Conservation (phyloP, 2,888 invertebrate species). For the Nezara viridula region DNA sequence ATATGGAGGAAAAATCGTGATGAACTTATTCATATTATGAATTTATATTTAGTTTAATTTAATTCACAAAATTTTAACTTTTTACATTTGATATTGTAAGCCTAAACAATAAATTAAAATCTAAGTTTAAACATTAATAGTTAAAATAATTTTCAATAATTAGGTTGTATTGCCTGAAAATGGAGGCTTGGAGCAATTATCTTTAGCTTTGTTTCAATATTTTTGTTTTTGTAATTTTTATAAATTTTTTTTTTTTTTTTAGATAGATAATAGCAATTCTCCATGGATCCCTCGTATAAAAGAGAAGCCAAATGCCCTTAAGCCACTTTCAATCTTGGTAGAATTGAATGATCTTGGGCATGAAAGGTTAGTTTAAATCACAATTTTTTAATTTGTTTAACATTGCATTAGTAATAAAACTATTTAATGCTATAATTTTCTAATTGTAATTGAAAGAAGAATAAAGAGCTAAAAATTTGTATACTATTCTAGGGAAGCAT, state of each 20-base stretch:
- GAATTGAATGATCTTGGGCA: slow-evolving; percentile 77
- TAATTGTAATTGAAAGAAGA: not conserved
- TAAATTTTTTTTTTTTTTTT: slow-evolving; percentile 32
- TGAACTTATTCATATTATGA: no score
- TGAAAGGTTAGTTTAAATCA: slow-evolving; percentile 71
- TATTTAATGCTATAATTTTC: not conserved
- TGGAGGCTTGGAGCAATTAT: not conserved
- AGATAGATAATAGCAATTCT: slow-evolving; percentile 80
- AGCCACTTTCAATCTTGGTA: slow-evolving; percentile 82
- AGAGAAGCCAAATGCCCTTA: slow-evolving; percentile 89
- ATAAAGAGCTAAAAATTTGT: not conserved
- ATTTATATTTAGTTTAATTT: no score
- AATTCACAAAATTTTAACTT: no score
- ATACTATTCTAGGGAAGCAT: not conserved
- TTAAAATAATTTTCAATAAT: no score
- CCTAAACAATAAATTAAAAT: no score
- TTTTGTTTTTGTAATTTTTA: not conserved
- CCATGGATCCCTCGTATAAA: slow-evolving; percentile 88
- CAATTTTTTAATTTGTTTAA: not conserved
- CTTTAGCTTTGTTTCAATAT: not conserved
- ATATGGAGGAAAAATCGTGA: no score
- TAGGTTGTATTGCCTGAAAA: no score
- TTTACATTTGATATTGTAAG: no score
- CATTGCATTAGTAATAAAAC: not conserved
- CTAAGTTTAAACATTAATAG: no score